phyloP scores from a whole-genome alignment of 2,797 vertebrate genomes.

The Podarcis siculus region DNA sequence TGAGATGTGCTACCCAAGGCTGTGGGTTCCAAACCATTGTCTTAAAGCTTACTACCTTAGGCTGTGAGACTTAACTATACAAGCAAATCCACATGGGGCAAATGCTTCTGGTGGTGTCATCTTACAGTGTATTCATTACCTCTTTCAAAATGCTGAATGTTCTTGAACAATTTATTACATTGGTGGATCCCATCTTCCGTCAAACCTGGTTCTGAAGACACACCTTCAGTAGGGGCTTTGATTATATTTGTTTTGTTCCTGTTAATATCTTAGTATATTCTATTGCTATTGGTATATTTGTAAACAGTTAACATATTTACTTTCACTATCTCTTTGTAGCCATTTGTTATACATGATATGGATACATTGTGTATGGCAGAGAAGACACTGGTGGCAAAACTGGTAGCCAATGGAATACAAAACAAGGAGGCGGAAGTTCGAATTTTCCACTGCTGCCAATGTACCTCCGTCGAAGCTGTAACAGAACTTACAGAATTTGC shows the following conservation, averaged over 20 bases:
- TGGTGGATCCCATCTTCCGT: not conserved
- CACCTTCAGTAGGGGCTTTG: not conserved
- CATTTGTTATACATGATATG: constrained; percentile 95
- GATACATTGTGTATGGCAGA: constrained; percentile 93
- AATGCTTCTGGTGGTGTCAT: too few species aligned
- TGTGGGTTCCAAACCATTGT: not conserved
- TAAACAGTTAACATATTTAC: not conserved
- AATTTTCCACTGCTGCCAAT: constrained; percentile 95
- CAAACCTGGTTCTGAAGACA: not conserved
- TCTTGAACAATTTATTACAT: not conserved
- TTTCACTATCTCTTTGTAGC: constrained; percentile 72
- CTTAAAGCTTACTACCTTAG: not conserved
- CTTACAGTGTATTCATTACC: not conserved
- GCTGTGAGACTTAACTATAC: not conserved
- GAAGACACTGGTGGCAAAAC: constrained; percentile 86
- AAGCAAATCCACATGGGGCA: not conserved
- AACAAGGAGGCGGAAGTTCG: constrained; percentile 90
- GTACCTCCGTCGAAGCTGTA: constrained; percentile 91
- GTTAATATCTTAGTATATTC: not conserved
- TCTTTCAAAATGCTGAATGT: not conserved
- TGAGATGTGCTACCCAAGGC: not conserved
- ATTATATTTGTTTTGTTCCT: not conserved
- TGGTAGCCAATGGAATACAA: constrained; percentile 84
- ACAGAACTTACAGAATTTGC: constrained; percentile 95
- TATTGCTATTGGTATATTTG: not conserved